These are phyloP conservation scores for Bombus sibiricus DNA, from an alignment of 1,140 invertebrate species.

Conservation along the genomic window DNA sequence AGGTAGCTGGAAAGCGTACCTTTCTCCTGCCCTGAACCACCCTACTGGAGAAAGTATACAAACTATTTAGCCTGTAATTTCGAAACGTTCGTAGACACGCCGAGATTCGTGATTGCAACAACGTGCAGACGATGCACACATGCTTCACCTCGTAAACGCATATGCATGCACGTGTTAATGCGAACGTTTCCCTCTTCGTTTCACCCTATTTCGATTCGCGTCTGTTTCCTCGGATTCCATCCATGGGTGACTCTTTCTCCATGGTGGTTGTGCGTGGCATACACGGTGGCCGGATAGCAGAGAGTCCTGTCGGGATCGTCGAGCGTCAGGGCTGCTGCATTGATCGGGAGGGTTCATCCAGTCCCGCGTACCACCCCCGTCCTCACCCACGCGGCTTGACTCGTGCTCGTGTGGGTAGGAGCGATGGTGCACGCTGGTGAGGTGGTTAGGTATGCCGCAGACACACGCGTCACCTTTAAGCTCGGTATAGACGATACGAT, in stretches of 20 bases:
- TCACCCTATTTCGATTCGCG: background rate
- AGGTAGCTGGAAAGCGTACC: background rate
- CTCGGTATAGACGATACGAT: slow-evolving; percentile 48
- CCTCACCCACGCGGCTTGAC: slow-evolving; percentile 29
- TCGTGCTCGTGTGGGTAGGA: slow-evolving; percentile 36
- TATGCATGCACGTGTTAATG: slow-evolving; percentile 43
- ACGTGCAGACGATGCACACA: slow-evolving; percentile 15
- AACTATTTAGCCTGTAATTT: background rate
- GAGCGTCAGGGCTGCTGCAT: slow-evolving; percentile 78
- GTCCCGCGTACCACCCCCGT: slow-evolving; percentile 51
- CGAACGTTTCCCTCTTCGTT: slow-evolving; percentile 22
- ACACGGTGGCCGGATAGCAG: slow-evolving; percentile 43
- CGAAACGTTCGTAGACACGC: background rate
- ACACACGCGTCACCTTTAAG: slow-evolving; percentile 71
- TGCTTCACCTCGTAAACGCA: slow-evolving; percentile 24
- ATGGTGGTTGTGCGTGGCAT: slow-evolving; percentile 22
- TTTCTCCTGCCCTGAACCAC: background rate
- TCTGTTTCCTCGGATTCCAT: background rate
- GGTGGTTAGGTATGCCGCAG: slow-evolving; percentile 67
- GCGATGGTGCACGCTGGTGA: slow-evolving; percentile 36
- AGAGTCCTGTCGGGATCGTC: slow-evolving; percentile 68
- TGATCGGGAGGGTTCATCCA: slow-evolving; percentile 79
- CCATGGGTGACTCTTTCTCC: slow-evolving; percentile 24
- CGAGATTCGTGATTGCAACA: background rate
- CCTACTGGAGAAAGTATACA: background rate